Evolutionary conservation across 2,888 invertebrate genomes (phyloP).

Genomic region (Baccha elongata): DNA sequence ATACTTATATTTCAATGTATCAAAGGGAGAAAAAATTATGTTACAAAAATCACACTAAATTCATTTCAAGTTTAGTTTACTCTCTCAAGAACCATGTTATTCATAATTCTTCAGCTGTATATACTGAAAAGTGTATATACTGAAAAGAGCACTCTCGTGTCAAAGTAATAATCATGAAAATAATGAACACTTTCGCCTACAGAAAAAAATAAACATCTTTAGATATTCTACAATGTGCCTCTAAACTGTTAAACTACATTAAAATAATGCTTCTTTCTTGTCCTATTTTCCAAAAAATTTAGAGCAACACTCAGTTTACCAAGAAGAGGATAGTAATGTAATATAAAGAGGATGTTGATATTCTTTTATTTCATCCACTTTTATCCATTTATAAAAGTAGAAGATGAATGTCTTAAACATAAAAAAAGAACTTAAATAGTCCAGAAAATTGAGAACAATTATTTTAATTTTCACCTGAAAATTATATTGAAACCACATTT

Average conservation of each 20-base stretch:
- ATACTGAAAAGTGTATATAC: no score
- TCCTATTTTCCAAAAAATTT: slow-evolving; percentile 16
- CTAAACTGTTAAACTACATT: slow-evolving; percentile 47
- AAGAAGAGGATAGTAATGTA: neutral
- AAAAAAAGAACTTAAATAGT: neutral
- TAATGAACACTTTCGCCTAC: slow-evolving; percentile 40
- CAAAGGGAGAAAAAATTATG: no score
- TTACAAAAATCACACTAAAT: no score
- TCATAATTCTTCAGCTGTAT: slow-evolving; percentile 47
- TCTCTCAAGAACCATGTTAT: neutral
- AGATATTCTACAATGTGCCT: neutral
- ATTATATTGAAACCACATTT: slow-evolving; percentile 20
- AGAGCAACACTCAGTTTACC: slow-evolving; percentile 19
- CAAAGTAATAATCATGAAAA: slow-evolving; percentile 63
- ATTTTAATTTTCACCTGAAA: neutral
- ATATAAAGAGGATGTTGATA: neutral
- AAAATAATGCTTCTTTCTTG: slow-evolving; percentile 51
- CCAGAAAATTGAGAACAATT: neutral
- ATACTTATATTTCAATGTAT: no score
- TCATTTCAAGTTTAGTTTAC: neutral
- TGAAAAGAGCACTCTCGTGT: slow-evolving; percentile 55
- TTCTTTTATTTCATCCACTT: slow-evolving; percentile 13
- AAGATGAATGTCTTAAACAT: neutral
- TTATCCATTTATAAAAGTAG: neutral
- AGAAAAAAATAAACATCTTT: slow-evolving; percentile 5